Conservation (phyloP, 2,113 vertebrate genomes). For the Eurypyga helias region DNA sequence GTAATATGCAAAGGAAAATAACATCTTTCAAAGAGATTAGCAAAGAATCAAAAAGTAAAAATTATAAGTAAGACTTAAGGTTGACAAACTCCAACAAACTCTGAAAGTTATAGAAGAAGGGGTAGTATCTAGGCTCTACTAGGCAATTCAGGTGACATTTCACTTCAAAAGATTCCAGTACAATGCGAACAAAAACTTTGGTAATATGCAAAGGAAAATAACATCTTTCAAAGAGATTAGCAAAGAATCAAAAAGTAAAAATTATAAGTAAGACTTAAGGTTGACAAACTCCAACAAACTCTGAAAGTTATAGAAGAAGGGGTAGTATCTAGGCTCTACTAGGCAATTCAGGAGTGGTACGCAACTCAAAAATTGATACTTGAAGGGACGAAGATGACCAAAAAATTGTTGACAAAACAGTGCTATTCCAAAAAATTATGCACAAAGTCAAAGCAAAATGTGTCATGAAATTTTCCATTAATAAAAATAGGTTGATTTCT, state of each 20-base stretch:
- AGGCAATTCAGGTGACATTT: neutral
- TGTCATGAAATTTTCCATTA: neutral
- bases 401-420: neutral
- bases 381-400: neutral
- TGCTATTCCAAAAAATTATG: neutral
- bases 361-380: neutral
- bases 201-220: neutral
- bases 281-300: neutral
- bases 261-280: neutral
- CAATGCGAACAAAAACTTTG: neutral
- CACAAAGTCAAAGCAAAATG: neutral
- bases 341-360: neutral
- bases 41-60: neutral
- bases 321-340: neutral
- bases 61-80: neutral
- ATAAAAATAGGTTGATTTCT: neutral
- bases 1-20: neutral
- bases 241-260: neutral
- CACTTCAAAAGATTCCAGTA: neutral
- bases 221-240: neutral
- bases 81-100: neutral
- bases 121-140: too few relatives aligned
- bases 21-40: neutral
- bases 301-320: neutral
- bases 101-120: neutral